phyloP scores from a whole-genome alignment of 2,113 vertebrate species.

The Mystacornis crossleyi region DNA sequence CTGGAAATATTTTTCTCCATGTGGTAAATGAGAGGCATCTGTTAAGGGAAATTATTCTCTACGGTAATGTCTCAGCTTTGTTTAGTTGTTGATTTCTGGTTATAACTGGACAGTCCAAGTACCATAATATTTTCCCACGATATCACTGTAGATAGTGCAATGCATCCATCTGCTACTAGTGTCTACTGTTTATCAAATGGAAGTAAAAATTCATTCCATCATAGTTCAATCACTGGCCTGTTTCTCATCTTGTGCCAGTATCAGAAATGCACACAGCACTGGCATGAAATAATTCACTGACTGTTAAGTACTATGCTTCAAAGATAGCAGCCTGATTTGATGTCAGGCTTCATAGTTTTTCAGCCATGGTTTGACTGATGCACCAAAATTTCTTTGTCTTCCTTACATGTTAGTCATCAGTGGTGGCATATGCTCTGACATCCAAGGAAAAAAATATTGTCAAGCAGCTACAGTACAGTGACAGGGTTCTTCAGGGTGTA shows the following conservation, averaged over 20 bases:
- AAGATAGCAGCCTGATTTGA: background rate
- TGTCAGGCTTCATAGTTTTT: background rate
- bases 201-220: background rate
- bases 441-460: background rate
- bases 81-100: background rate
- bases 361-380: background rate
- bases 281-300: slow-evolving; percentile 8
- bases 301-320: background rate
- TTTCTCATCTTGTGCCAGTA: background rate
- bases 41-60: background rate
- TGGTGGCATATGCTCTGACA: background rate
- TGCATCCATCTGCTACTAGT: background rate
- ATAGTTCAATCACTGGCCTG: background rate
- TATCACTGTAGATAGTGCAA: background rate
- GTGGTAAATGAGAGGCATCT: background rate
- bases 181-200: background rate
- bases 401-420: background rate
- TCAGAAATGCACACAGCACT: background rate
- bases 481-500: background rate
- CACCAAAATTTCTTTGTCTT: background rate
- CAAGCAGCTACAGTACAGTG: background rate
- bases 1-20: background rate
- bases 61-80: background rate
- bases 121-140: background rate
- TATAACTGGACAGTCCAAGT: background rate